These are phyloP conservation scores for Tichodroma muraria DNA, from an alignment of 2,113 vertebrate genomes.

Conservation along the genomic window DNA sequence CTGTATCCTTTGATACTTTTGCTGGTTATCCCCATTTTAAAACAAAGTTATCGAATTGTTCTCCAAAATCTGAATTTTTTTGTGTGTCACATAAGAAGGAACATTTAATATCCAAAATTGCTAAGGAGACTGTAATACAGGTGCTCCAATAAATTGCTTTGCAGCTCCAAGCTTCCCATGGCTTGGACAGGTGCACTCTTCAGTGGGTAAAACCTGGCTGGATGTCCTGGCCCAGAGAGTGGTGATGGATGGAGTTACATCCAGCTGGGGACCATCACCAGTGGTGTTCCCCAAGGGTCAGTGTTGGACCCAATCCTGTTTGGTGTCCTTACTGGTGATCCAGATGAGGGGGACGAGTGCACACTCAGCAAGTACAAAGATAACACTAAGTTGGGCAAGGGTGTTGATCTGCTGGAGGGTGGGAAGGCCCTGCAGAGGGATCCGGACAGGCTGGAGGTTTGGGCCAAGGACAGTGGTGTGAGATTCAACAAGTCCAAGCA, in stretches of 20 bases:
- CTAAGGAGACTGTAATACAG: neutral
- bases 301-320: neutral
- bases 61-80: neutral
- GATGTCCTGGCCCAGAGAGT: too few relatives aligned
- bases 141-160: neutral
- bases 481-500: neutral
- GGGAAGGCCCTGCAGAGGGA: neutral
- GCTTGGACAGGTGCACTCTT: too few relatives aligned
- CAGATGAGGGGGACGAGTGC: neutral
- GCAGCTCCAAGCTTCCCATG: neutral
- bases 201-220: neutral
- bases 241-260: neutral
- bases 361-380: neutral
- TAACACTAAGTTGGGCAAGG: neutral
- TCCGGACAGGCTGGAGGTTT: neutral
- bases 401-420: neutral
- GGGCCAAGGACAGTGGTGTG: fast-evolving
- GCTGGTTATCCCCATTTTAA: neutral
- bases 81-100: neutral
- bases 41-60: neutral
- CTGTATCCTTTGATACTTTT: neutral
- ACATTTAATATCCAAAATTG: neutral
- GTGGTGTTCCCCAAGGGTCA: neutral
- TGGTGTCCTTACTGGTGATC: neutral
- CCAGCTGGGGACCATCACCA: neutral